Evolutionary conservation across 2,888 invertebrate genomes (phyloP), one percentile per base, ranked within the genome.

Genomic region (Megalurothrips usitatus): DNA sequence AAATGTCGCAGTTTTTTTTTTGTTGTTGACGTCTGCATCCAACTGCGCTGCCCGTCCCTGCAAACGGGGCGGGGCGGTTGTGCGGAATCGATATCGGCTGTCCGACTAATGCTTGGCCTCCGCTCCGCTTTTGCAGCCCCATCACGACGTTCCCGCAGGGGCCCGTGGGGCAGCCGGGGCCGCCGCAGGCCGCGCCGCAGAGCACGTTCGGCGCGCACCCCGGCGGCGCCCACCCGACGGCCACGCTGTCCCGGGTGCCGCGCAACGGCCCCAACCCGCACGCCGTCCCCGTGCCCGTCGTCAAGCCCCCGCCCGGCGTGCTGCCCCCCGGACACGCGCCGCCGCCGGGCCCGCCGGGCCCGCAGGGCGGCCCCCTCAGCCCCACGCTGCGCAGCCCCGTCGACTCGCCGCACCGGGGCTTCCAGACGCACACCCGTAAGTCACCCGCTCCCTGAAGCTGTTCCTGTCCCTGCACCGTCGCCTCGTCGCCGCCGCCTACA

Each of bases 81-180:
- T 43, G 6, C 2, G 34, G 6, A 43, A 43, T 43, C 34, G 34
- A 43, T 43, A 43, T 43, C 2, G 34, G 2, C 34, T 2, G 34
- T 43, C 34, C 34, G 6, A 43, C 34, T 43, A 43, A 43, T 43
- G 34, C 34, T 43, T 6, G 34, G 34, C 34, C 34, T 43, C 34
- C 34, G 34, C 34, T 43, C n/a, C n/a, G n/a, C n/a, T n/a, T 63
- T 9, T 10, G 68, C 68, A 75, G 68, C 68, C 68, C 68, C 26
- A 75, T 75, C 68, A 75, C 68, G 11, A 75, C 68, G 68, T 75
- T 75, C 68, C 68, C 68, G 68, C 68, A 75, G 12, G 68, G 68
- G 8, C 19, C 19, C n/a, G n/a, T n/a, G n/a, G n/a, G n/a, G n/a
- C n/a, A n/a, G n/a, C n/a, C n/a, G n/a, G n/a, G n/a, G 12, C 68